phyloP scores from a whole-genome alignment of 2,888 invertebrate species.

The Priocnemis perturbator region DNA sequence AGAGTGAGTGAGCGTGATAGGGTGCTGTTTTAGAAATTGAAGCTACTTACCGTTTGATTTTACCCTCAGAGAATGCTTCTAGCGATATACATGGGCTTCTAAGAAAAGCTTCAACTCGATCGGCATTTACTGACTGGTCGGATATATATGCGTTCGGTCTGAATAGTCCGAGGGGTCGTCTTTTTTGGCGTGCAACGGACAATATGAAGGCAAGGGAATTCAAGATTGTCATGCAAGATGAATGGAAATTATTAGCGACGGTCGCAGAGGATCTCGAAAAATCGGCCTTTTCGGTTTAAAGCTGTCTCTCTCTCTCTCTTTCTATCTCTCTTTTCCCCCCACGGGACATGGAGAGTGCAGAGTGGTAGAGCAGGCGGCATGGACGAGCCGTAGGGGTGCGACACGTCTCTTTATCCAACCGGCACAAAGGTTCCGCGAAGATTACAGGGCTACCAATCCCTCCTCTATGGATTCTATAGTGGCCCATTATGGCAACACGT shows the following conservation, averaged over 20 bases:
- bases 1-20: too few relatives aligned
- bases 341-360: background rate
- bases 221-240: background rate
- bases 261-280: slow-evolving; percentile 33
- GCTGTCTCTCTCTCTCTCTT: slow-evolving; percentile 35
- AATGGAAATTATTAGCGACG: slow-evolving; percentile 29
- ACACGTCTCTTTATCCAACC: slow-evolving; percentile 68
- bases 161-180: too few relatives aligned
- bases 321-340: too few relatives aligned
- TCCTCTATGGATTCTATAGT: slow-evolving; percentile 65
- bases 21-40: too few relatives aligned
- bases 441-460: slow-evolving; percentile 71
- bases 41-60: too few relatives aligned
- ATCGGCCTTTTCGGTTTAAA: slow-evolving; percentile 56
- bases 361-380: too few relatives aligned
- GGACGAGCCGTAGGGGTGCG: slow-evolving; percentile 43
- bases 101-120: too few relatives aligned
- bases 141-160: too few relatives aligned
- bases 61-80: background rate
- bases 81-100: too few relatives aligned
- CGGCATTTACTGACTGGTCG: too few relatives aligned
- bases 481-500: slow-evolving; percentile 64
- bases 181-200: too few relatives aligned
- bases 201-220: slow-evolving; percentile 19
- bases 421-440: slow-evolving; percentile 71